Evolutionary conservation across 2,888 invertebrate genomes (phyloP).

Genomic region (Harmothoe impar): DNA sequence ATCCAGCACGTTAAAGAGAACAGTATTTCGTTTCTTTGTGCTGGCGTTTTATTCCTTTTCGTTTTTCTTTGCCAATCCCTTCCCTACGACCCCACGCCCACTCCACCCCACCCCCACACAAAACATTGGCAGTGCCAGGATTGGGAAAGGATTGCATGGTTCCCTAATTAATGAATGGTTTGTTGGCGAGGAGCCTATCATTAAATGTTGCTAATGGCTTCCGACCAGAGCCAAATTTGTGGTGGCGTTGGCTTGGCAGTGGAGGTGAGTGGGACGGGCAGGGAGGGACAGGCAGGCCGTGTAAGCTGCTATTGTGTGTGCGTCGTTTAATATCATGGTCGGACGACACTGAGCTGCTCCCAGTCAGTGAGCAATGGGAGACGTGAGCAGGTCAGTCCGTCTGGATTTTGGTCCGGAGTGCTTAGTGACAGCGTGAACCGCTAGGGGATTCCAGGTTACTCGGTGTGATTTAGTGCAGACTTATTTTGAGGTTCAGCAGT

Average conservation of each 20-base stretch:
- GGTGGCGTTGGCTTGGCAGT: not conserved
- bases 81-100: not conserved
- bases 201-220: constrained; percentile 39
- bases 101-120: not conserved
- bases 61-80: not conserved
- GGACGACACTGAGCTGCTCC: no score
- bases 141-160: constrained; percentile 14
- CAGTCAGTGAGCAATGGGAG: no score
- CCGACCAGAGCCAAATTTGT: not conserved
- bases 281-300: not conserved
- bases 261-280: constrained; percentile 26
- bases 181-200: constrained; percentile 23
- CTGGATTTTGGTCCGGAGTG: no score
- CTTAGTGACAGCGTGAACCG: no score
- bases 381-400: no score
- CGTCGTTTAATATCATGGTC: not conserved
- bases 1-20: no score
- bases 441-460: no score
- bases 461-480: no score
- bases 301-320: not conserved
- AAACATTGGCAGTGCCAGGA: not conserved
- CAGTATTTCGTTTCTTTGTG: not conserved
- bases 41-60: not conserved
- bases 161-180: constrained; percentile 30
- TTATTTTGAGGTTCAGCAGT: no score